Conservation (phyloP, 2,113 vertebrate genomes). For the Mola mola region DNA sequence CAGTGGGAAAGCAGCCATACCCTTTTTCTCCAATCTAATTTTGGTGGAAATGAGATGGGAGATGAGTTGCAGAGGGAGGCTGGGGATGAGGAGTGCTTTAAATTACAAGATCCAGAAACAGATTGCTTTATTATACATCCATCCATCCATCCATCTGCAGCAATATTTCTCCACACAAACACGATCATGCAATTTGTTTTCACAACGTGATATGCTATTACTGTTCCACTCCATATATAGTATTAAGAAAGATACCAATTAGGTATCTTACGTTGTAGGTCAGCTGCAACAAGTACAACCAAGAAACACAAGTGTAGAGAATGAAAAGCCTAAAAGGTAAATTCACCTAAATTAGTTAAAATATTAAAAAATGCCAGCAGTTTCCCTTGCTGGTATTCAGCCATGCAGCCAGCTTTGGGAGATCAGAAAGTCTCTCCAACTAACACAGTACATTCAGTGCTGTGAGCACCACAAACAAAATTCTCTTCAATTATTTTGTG, state of each 20-base stretch:
- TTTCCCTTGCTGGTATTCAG: neutral
- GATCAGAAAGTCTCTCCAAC: no score
- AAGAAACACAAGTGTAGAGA: slow-evolving; percentile 10
- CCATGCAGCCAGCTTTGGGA: neutral
- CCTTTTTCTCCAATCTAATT: slow-evolving; percentile 68
- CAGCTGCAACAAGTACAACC: slow-evolving; percentile 25
- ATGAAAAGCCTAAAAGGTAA: slow-evolving; percentile 3
- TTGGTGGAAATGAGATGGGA: slow-evolving; percentile 72
- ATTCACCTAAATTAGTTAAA: no score
- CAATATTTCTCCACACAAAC: slow-evolving; percentile 47
- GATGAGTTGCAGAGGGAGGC: slow-evolving; percentile 61
- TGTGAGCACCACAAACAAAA: no score
- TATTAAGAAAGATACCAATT: slow-evolving; percentile 44
- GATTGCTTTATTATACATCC: slow-evolving; percentile 79
- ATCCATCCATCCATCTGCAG: slow-evolving; percentile 68
- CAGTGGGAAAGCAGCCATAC: neutral
- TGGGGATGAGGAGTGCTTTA: slow-evolving; percentile 54
- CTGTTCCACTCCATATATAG: slow-evolving; percentile 50
- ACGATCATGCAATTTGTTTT: slow-evolving; percentile 51
- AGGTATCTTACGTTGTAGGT: slow-evolving; percentile 7
- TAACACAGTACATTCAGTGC: no score
- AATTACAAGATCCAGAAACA: slow-evolving; percentile 75
- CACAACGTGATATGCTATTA: slow-evolving; percentile 59
- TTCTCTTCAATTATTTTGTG: no score
- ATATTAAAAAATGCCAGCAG: slow-evolving; percentile 2